Evolutionary conservation across 2,888 invertebrate species (phyloP), one percentile per base, ranked within the genome.

Genomic region (Sisyra terminalis): DNA sequence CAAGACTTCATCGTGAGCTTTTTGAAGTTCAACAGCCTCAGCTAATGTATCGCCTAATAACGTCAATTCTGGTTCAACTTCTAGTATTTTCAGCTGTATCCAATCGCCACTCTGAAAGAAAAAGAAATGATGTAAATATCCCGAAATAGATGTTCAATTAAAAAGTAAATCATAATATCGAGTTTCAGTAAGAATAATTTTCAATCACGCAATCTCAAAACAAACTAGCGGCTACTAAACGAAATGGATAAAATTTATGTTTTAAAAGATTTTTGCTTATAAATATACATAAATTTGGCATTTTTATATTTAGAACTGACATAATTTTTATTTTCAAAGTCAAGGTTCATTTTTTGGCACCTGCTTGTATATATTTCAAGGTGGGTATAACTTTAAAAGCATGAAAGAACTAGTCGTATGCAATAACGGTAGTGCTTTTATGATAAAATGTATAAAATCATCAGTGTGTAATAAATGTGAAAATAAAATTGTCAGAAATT

Each of bases 51-150:
- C 66, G 50, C 89, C 90, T 47, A 90, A 71, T 51, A 78, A 75
- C 51, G 87, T 80, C 53, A 90, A 69, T 58, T 81, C 80, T 37
- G 90, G 90, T 49, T 78, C 76, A 57, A 89, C 75, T 63, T 89
- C 87, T 55, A 89, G 73, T 48, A 90, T 80, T 59, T 87, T 84
- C 52, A 90, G 70, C 55, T 83, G 76, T 50, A 88, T 70, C 73
- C 79, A 81, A 57, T 86, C 82, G 52, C 78, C 77, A 55, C 80
- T 82, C 88, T 89, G 69, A 13, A 73, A 69, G 48, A 53, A 54
- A 48, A 47, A 38, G 42, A 37, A 38, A 32, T 14, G 11, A 34
- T n/a, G 11, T 34, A 34, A 7, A 14, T 3, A n/a, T 34, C 11
- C 15, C 2, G 11, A 34, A n/a, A 13, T 32, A 13, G 34, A 34